Conservation (phyloP, 2,888 invertebrate species). For the Amblyjoppa fuscipennis region DNA sequence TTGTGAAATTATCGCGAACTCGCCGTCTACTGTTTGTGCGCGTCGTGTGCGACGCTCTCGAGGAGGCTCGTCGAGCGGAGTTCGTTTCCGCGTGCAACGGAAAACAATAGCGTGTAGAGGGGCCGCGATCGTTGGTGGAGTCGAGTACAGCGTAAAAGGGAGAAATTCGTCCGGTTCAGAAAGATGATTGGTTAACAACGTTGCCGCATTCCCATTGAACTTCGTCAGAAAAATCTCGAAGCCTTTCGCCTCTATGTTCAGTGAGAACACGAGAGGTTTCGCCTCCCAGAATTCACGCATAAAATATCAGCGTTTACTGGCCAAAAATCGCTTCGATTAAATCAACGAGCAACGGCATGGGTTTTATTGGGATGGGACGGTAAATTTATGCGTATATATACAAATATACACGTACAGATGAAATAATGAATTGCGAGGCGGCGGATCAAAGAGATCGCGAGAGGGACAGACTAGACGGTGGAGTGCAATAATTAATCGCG, state of each 20-base stretch:
- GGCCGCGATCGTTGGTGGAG: not conserved
- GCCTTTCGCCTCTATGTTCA: not conserved
- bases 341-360: not conserved
- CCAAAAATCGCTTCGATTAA: not conserved
- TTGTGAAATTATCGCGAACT: not conserved
- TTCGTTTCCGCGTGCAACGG: not conserved
- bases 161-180: not conserved
- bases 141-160: not conserved
- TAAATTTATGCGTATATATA: not conserved
- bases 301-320: not conserved
- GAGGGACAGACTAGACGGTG: slow-evolving; percentile 39
- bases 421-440: slow-evolving; percentile 45
- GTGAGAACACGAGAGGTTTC: not conserved
- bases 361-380: not conserved
- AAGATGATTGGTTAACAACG: not conserved
- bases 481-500: not conserved
- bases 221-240: not conserved
- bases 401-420: not conserved
- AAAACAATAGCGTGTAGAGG: not conserved
- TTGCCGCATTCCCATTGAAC: not conserved
- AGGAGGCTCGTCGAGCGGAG: not conserved
- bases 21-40: not conserved
- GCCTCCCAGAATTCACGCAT: not conserved
- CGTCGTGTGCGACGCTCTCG: not conserved
- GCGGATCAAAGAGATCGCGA: slow-evolving; percentile 65